phyloP scores from a whole-genome alignment of 2,113 vertebrate genomes.

The Pelecanus crispus region DNA sequence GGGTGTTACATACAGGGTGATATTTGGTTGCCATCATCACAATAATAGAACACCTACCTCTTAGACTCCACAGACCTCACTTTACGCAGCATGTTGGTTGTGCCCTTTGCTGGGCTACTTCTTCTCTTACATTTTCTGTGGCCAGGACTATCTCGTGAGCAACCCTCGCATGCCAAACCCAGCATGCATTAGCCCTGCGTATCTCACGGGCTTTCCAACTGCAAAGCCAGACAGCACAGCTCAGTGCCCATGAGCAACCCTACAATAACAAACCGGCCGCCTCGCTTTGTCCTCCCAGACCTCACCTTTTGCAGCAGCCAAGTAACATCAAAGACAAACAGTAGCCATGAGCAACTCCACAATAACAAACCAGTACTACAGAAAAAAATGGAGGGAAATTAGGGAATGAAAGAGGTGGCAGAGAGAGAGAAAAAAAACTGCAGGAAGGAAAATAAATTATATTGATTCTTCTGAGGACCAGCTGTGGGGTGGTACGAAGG shows the following conservation, averaged over 20 bases:
- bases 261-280: neutral
- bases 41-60: neutral
- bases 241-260: neutral
- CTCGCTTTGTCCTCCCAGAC: neutral
- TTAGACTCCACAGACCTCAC: neutral
- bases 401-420: neutral
- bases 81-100: rapidly evolving
- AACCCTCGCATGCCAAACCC: neutral
- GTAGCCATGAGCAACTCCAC: neutral
- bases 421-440: neutral
- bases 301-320: neutral
- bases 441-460: neutral
- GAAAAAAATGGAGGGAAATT: neutral
- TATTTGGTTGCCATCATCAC: neutral
- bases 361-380: neutral
- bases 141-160: neutral
- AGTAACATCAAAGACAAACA: neutral
- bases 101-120: neutral
- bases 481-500: neutral
- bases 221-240: constrained; percentile 24
- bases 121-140: neutral
- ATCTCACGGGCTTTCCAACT: neutral
- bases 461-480: neutral
- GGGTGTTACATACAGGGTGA: rapidly evolving
- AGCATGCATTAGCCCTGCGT: rapidly evolving